Base-by-base conservation (phyloP, 2,888 invertebrate species). In the Lamellibrachia columna region DNA sequence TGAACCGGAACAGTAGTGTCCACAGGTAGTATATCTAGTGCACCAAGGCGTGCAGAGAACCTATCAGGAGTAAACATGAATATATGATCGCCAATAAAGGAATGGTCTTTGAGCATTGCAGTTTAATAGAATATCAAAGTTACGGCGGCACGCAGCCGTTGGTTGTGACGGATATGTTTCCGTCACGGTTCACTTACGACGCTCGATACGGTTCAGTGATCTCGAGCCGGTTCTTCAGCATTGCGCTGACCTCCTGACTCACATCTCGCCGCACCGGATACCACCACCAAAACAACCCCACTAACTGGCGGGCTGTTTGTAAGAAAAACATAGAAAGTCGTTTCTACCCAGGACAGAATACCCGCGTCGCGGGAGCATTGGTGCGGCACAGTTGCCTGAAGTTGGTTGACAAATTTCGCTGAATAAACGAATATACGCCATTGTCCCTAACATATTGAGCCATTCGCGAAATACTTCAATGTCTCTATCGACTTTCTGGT, bases 151-250 rank as follows among this genome's bases (percentile, higher is more conserved):
- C 6, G 75, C 2, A n/a, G 75, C 75, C 11, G 15, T 15, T 75
- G 75, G n/a, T n/a, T 75, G 75, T 75, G 75, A 75, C 75, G 22
- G 75, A 75, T 75, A 75, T 75, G 75, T 75, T 75, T 15, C 75
- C 22, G 75, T 75, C 75, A 75, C 75, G 75, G 75, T 75, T 75
- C 75, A 75, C 15, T 0, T 75, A n/a, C n/a, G 6, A n/a, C 75
- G n/a, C 75, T 75, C 75, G 75, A 15, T n/a, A 75, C 75, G 75
- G 75, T 75, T 75, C 15, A 75, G 75, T 75, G 75, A 75, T 75
- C 75, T 75, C 75, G 6, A 75, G 75, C 75, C 75, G 75, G 75
- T 75, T 75, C 75, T 75, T 15, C 22, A 6, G 75, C 75, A 75
- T 22, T 22, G 75, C 75, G n/a, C 75, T 22, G 75, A 75, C 6